These are phyloP conservation scores for Choristoneura rosaceana DNA, from an alignment of 2,888 invertebrate species.

Conservation along the genomic window DNA sequence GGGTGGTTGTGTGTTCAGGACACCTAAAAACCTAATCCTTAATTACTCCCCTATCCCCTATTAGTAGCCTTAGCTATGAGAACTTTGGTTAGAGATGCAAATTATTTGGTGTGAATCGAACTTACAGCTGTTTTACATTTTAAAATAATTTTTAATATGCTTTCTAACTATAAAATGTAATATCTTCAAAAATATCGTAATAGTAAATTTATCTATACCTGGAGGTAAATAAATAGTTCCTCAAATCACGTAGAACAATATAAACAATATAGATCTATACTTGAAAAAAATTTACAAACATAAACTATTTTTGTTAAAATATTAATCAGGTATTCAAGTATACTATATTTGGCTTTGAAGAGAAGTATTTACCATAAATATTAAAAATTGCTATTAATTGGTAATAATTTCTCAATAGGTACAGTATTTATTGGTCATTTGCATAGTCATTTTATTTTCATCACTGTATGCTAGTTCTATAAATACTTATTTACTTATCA, in stretches of 20 bases:
- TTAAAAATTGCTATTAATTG: slow-evolving; percentile 6
- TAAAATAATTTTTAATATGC: background rate
- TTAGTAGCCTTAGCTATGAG: no score
- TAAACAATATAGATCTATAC: background rate
- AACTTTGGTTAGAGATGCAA: no score
- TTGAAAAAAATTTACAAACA: background rate
- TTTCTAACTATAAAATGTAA: slow-evolving; percentile 1
- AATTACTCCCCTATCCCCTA: no score
- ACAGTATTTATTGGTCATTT: slow-evolving; percentile 23
- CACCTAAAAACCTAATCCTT: no score
- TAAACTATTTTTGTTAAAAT: background rate
- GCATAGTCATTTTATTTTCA: slow-evolving; percentile 1
- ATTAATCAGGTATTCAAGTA: slow-evolving; percentile 21
- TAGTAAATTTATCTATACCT: background rate
- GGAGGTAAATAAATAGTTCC: background rate
- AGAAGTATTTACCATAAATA: slow-evolving; percentile 15
- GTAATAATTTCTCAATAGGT: slow-evolving; percentile 2
- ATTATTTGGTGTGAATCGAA: no score
- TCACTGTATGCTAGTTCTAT: slow-evolving; percentile 7
- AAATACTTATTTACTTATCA: background rate
- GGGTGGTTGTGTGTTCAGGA: no score
- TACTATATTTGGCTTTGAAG: slow-evolving; percentile 34
- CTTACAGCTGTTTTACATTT: background rate
- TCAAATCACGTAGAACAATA: background rate
- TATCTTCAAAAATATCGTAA: slow-evolving; percentile 4